phyloP scores from a whole-genome alignment of 2,113 vertebrate genomes.

The Balaeniceps rex region DNA sequence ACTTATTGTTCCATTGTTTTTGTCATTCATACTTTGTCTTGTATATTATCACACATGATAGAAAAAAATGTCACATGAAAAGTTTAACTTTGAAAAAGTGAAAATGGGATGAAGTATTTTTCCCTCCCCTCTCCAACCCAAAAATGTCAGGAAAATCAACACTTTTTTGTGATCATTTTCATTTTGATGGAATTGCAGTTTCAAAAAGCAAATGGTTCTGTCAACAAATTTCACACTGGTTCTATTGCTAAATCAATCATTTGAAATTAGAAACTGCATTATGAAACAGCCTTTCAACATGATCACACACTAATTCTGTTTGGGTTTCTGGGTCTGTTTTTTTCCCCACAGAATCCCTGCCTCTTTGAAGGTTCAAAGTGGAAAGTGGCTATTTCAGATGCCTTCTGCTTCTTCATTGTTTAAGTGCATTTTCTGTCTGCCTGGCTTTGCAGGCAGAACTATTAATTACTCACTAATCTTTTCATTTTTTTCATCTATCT shows the following conservation, averaged over 20 bases:
- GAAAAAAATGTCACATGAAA: neutral
- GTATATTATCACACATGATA: neutral
- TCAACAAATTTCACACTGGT: neutral
- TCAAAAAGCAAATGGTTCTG: conserved; percentile 29
- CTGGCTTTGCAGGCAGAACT: neutral
- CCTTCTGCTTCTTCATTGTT: neutral
- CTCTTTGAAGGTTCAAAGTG: neutral
- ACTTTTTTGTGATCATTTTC: neutral
- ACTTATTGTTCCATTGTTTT: neutral
- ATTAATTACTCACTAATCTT: neutral
- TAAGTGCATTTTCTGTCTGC: neutral
- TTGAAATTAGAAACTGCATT: conserved; percentile 18
- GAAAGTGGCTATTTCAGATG: neutral
- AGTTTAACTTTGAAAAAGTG: neutral
- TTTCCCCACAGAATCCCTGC: neutral
- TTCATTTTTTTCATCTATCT: neutral
- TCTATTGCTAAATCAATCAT: neutral
- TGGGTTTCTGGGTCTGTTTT: neutral
- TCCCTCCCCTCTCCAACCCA: neutral
- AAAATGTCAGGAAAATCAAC: conserved; percentile 2
- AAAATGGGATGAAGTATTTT: neutral
- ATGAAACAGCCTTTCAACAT: neutral
- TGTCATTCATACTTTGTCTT: neutral
- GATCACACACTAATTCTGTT: neutral
- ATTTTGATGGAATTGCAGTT: neutral